A percentile compares a stretch with the other conserved stretches of the same genome.
phyloP scores from a whole-genome alignment of 30 jellyfish, hydroid and myxozoan species.

The Hydractinia symbiolongicarpus region DNA sequence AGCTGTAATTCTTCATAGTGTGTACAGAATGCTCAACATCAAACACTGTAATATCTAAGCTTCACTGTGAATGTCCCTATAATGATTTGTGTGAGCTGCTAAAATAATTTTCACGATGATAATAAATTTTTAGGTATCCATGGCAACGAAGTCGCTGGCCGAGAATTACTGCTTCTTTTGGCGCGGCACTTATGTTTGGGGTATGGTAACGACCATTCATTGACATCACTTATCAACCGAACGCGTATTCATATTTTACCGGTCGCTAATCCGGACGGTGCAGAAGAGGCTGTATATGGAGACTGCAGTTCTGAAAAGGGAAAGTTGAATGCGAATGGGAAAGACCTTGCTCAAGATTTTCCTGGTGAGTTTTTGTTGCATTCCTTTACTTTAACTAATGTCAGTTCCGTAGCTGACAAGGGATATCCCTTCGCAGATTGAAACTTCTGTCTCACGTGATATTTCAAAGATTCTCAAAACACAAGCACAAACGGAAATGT shows the following conservation, averaged over 20 bases:
- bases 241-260: conserved; percentile 93
- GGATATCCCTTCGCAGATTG: too few species aligned
- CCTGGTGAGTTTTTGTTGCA: conserved; percentile 44
- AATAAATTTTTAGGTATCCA: conserved; percentile 61
- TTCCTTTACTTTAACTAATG: neutral
- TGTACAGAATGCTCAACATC: too few species aligned
- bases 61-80: too few species aligned
- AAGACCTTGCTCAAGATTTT: conserved; percentile 63
- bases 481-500: too few species aligned
- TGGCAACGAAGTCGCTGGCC: conserved; percentile 96
- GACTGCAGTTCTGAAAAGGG: conserved; percentile 86
- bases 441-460: too few species aligned
- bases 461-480: too few species aligned
- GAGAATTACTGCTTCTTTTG: conserved; percentile 70
- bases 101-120: too few species aligned
- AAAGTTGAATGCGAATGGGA: conserved; percentile 77
- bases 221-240: conserved; percentile 58
- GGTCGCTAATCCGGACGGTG: conserved; percentile 97
- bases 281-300: conserved; percentile 60
- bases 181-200: conserved; percentile 65
- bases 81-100: too few species aligned
- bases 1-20: too few species aligned
- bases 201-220: conserved; percentile 64
- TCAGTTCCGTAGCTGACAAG: too few species aligned
- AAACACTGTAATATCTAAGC: too few species aligned